These are phyloP conservation scores for Hippopotamyrus pictus DNA, from an alignment of 2,797 vertebrate genomes.

Conservation along the genomic window DNA sequence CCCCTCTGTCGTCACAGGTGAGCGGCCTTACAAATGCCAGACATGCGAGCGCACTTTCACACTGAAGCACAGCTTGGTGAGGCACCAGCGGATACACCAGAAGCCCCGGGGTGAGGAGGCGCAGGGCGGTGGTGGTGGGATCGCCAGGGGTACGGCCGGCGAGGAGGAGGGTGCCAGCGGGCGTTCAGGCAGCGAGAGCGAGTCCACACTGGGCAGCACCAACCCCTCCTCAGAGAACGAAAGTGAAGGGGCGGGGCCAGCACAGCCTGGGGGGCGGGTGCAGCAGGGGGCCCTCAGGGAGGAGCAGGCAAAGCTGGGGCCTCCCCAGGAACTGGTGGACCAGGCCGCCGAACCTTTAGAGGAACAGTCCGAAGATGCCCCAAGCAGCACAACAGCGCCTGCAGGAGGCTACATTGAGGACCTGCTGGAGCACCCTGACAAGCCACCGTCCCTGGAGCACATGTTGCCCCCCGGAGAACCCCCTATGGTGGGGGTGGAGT, in stretches of 20 bases:
- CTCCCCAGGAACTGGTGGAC: background rate
- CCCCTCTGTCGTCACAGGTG: conserved; percentile 58
- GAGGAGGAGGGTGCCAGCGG: conserved; percentile 62
- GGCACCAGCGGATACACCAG: conserved; percentile 92
- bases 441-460: conserved; percentile 61
- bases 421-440: conserved; percentile 64
- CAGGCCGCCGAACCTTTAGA: background rate
- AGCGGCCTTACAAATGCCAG: conserved; percentile 91
- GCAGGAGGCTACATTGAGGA: conserved; percentile 60
- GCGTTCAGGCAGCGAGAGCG: conserved; percentile 59
- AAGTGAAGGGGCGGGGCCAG: background rate
- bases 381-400: background rate
- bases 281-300: background rate
- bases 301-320: conserved; percentile 18
- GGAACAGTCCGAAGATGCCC: background rate
- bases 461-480: conserved; percentile 56
- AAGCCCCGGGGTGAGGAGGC: conserved; percentile 59
- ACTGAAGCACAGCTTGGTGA: conserved; percentile 93
- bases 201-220: conserved; percentile 53
- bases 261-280: background rate
- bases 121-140: conserved; percentile 35
- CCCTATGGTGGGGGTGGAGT: conserved; percentile 72
- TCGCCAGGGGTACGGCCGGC: conserved; percentile 48
- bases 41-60: conserved; percentile 95
- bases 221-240: conserved; percentile 62